Evolutionary conservation across 2,888 invertebrate species (phyloP).

Genomic region (Tholera decimalis): DNA sequence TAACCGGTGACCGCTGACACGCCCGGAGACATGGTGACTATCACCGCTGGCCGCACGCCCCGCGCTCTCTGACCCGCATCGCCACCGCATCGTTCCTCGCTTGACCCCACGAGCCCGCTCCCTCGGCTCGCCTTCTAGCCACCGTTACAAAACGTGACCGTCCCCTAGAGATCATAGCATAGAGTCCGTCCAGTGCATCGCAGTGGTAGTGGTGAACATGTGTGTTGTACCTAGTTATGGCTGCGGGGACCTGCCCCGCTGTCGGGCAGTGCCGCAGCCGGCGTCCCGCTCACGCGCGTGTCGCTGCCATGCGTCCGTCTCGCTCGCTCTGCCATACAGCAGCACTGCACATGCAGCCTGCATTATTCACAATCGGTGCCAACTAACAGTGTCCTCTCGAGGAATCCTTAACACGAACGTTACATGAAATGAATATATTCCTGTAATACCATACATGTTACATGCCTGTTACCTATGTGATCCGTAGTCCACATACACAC

Average conservation of each 20-base stretch:
- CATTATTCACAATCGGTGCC: constrained; percentile 78
- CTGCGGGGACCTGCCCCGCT: constrained; percentile 48
- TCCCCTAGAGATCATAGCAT: constrained; percentile 48
- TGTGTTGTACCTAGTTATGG: constrained; percentile 58
- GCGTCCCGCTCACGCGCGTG: constrained; percentile 79
- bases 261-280: constrained; percentile 80
- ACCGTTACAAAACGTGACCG: constrained; percentile 35
- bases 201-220: constrained; percentile 64
- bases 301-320: constrained; percentile 68
- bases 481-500: constrained; percentile 34
- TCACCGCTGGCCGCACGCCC: constrained; percentile 58
- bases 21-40: constrained; percentile 73
- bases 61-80: constrained; percentile 59
- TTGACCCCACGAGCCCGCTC: constrained; percentile 54
- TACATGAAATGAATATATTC: constrained; percentile 49
- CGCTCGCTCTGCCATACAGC: constrained; percentile 76
- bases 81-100: constrained; percentile 58
- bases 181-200: constrained; percentile 62
- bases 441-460: constrained; percentile 38
- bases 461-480: constrained; percentile 37
- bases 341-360: constrained; percentile 84
- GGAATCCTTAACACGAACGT: constrained; percentile 42
- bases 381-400: constrained; percentile 65
- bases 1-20: constrained; percentile 79
- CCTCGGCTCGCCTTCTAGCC: constrained; percentile 51